Evolutionary conservation across 2,888 invertebrate genomes (phyloP).

Genomic region (Helleia helle): DNA sequence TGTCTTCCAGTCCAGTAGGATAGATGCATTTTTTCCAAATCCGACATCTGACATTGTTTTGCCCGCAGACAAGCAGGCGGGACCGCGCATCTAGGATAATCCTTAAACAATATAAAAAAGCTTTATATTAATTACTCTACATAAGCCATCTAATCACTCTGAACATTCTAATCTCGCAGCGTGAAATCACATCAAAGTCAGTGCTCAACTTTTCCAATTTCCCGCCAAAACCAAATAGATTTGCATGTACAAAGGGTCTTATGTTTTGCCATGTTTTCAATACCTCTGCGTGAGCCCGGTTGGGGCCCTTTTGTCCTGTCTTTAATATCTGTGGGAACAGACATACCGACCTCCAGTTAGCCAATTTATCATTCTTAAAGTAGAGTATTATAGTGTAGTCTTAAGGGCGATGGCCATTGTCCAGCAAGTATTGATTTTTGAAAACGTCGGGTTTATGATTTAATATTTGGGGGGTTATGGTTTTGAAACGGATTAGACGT

Average conservation of each 20-base stretch:
- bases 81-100: no score
- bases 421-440: constrained; percentile 18
- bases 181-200: constrained; percentile 46
- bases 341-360: constrained; percentile 68
- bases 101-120: no score
- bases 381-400: constrained; percentile 58
- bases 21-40: no score
- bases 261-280: constrained; percentile 65
- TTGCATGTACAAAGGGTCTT: constrained; percentile 65
- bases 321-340: constrained; percentile 74
- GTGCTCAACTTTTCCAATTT: constrained; percentile 66
- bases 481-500: not conserved
- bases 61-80: no score
- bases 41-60: no score
- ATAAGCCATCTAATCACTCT: no score
- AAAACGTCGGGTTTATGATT: constrained; percentile 39
- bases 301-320: constrained; percentile 54
- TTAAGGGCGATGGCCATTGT: constrained; percentile 53
- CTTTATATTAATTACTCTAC: no score
- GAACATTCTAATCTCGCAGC: constrained; percentile 7
- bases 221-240: constrained; percentile 56
- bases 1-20: no score
- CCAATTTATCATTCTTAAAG: constrained; percentile 74
- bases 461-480: constrained; percentile 30
- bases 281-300: constrained; percentile 65